Evolutionary conservation across 2,797 vertebrate species (phyloP).

Genomic region (Sebastes jordani): DNA sequence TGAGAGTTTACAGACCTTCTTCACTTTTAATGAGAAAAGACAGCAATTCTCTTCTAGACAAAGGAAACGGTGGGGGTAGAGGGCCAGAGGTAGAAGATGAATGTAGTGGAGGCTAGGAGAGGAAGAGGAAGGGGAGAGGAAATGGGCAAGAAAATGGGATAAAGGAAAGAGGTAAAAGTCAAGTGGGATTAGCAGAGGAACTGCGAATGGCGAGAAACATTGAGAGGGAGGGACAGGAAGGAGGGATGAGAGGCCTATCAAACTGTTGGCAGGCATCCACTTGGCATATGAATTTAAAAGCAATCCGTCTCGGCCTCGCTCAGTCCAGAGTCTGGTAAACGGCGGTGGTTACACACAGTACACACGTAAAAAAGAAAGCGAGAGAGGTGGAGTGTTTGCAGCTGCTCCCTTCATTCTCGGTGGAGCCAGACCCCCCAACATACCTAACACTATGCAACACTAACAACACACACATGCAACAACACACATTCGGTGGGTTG

Average conservation of each 20-base stretch:
- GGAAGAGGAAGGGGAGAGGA: conserved; percentile 7
- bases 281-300: conserved; percentile 58
- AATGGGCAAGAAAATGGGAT: conserved; percentile 19
- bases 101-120: background rate
- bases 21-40: conserved; percentile 73
- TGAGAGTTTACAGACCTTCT: conserved; percentile 72
- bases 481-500: conserved; percentile 30
- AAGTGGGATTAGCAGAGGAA: conserved; percentile 47
- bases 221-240: conserved; percentile 40
- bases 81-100: conserved; percentile 8
- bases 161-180: conserved; percentile 35
- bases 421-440: conserved; percentile 41
- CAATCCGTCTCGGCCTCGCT: conserved; percentile 17
- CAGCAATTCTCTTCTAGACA: conserved; percentile 54
- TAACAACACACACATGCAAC: conserved; percentile 30
- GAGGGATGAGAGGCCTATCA: conserved; percentile 50
- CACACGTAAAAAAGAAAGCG: conserved; percentile 20
- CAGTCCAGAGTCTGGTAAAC: conserved; percentile 26
- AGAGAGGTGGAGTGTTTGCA: conserved; percentile 52
- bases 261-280: conserved; percentile 56
- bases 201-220: conserved; percentile 40
- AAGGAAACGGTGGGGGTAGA: conserved; percentile 9
- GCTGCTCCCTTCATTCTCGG: conserved; percentile 68
- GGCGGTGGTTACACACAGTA: conserved; percentile 18
- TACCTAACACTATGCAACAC: conserved; percentile 7